Conservation (phyloP, 2,113 vertebrate species). For the Strix uralensis region DNA sequence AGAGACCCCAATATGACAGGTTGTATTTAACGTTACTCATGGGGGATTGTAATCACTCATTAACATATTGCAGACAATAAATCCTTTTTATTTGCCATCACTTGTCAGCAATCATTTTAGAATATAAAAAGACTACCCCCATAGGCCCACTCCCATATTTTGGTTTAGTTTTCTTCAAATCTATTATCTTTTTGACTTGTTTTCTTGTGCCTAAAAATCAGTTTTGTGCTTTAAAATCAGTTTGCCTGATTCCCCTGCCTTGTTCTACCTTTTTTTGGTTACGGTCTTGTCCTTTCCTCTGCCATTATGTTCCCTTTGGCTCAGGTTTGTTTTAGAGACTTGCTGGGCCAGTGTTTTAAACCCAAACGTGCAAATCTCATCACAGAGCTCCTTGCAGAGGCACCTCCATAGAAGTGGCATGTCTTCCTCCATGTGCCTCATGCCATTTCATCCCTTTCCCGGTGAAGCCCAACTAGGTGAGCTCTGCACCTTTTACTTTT, state of each 20-base stretch:
- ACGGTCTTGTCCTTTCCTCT: background rate
- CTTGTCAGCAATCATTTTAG: background rate
- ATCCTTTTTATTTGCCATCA: slow-evolving; percentile 9
- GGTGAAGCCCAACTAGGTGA: background rate
- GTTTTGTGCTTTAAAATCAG: background rate
- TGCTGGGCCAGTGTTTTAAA: background rate
- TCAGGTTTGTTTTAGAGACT: background rate
- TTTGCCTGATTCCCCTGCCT: background rate
- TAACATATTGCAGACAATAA: slow-evolving; percentile 15
- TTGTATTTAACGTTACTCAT: background rate
- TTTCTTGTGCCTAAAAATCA: background rate
- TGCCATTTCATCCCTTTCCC: background rate
- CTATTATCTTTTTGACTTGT: background rate
- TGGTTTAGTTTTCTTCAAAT: background rate
- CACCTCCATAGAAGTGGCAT: background rate
- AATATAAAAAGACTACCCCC: background rate
- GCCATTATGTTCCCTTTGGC: background rate
- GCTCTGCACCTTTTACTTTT: background rate
- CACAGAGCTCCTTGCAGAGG: background rate
- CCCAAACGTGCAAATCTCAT: background rate
- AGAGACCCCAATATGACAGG: background rate
- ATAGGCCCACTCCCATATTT: background rate
- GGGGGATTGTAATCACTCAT: slow-evolving; percentile 9
- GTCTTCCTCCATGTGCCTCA: background rate
- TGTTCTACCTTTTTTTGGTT: background rate